A percentile compares a stretch with the other conserved stretches of the same genome.
phyloP scores from a whole-genome alignment of 2,888 invertebrate genomes.

The Catocala nupta region DNA sequence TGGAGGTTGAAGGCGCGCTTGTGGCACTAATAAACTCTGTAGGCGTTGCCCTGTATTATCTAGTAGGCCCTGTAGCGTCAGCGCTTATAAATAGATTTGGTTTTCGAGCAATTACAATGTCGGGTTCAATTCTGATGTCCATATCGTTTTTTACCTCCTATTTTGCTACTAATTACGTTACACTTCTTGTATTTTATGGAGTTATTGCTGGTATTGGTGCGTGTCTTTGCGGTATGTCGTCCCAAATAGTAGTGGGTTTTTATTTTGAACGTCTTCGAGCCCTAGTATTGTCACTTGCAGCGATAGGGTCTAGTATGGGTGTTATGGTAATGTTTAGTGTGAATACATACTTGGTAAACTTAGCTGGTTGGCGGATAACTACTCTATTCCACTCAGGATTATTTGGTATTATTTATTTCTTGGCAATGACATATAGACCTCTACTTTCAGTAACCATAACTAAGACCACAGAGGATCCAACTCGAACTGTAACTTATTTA shows the following conservation, averaged over 20 bases:
- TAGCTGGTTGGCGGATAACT: constrained; percentile 74
- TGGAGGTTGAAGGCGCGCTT: constrained; percentile 61
- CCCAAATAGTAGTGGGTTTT: constrained; percentile 76
- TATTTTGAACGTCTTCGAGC: constrained; percentile 79
- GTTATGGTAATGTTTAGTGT: constrained; percentile 72
- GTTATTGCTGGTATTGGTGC: constrained; percentile 72
- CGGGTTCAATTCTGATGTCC: constrained; percentile 70
- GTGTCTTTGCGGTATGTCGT: constrained; percentile 72
- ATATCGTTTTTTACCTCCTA: constrained; percentile 69
- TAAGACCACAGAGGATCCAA: constrained; percentile 68
- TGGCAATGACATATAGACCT: constrained; percentile 75
- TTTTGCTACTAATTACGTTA: constrained; percentile 63
- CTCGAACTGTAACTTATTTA: constrained; percentile 77
- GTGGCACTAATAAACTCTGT: constrained; percentile 75
- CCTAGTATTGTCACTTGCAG: constrained; percentile 71
- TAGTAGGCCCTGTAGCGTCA: constrained; percentile 72
- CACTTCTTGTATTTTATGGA: constrained; percentile 73
- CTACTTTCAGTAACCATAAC: constrained; percentile 72
- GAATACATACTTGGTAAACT: constrained; percentile 66
- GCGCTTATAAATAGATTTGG: constrained; percentile 81
- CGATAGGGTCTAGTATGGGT: constrained; percentile 76
- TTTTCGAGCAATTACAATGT: constrained; percentile 76
- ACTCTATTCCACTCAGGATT: constrained; percentile 75
- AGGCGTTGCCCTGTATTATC: constrained; percentile 73
- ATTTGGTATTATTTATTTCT: constrained; percentile 70